Conservation (phyloP, 2,113 vertebrate genomes). For the Bubo bubo region DNA sequence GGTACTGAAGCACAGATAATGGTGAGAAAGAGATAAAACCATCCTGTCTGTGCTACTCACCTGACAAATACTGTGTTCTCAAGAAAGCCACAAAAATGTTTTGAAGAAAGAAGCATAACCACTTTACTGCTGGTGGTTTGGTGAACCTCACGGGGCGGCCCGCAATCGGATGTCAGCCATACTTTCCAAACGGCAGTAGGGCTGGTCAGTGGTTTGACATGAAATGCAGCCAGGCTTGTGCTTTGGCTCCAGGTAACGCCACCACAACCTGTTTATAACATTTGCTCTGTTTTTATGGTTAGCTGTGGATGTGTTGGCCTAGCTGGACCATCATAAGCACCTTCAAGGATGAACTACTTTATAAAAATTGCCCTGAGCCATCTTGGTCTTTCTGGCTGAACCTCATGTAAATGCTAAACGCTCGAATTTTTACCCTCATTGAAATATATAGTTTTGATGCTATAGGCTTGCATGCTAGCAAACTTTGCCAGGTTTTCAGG, state of each 20-base stretch:
- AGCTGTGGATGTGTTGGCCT: background rate
- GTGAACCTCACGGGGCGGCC: background rate
- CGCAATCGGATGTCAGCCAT: slow-evolving; percentile 32
- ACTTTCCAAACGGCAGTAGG: background rate
- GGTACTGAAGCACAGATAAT: background rate
- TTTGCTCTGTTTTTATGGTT: slow-evolving; percentile 1
- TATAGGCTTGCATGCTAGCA: background rate
- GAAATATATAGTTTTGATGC: background rate
- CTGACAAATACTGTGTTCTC: background rate
- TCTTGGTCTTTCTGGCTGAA: background rate
- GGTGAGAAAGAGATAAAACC: background rate
- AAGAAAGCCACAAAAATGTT: slow-evolving; percentile 52
- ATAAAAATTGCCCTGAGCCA: background rate
- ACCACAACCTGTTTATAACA: slow-evolving; percentile 53
- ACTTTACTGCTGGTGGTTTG: slow-evolving; percentile 45
- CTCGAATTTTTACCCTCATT: background rate
- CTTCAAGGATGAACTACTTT: fast-evolving
- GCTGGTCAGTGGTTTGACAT: slow-evolving; percentile 48
- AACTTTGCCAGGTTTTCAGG: slow-evolving; percentile 28
- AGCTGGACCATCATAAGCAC: background rate
- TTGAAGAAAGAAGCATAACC: slow-evolving; percentile 44
- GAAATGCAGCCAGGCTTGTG: background rate
- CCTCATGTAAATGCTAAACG: background rate
- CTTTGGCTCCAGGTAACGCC: slow-evolving; percentile 52
- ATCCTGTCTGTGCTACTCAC: slow-evolving; percentile 13